Conservation (phyloP, 2,888 invertebrate genomes). For the Alloscopus bannaensis region DNA sequence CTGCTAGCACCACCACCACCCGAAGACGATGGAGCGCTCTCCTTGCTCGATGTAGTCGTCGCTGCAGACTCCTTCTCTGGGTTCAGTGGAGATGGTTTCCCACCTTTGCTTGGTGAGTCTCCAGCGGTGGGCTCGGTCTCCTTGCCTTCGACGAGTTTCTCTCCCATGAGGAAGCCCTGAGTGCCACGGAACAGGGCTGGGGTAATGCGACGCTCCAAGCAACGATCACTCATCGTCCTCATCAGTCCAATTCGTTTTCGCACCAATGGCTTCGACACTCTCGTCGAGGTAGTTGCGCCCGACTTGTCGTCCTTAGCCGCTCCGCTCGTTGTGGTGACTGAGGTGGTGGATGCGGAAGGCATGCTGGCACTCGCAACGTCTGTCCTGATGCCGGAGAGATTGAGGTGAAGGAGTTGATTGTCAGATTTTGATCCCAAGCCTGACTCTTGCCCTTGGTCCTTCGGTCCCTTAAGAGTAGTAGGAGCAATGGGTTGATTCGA, state of each 20-base stretch:
- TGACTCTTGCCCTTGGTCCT: conserved; percentile 28
- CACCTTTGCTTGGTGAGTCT: background rate
- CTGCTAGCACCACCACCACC: conserved; percentile 27
- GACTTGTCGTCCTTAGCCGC: conserved; percentile 42
- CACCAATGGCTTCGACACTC: conserved; percentile 68
- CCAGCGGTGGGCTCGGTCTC: conserved; percentile 45
- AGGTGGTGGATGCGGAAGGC: conserved; percentile 23
- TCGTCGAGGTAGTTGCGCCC: conserved; percentile 31
- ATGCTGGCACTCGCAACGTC: background rate
- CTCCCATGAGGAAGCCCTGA: conserved; percentile 68
- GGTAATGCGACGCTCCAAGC: conserved; percentile 73
- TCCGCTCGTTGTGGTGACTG: conserved; percentile 27
- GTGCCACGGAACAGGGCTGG: conserved; percentile 69
- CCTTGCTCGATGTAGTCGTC: conserved; percentile 30
- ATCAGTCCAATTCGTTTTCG: conserved; percentile 69
- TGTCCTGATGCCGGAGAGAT: no score
- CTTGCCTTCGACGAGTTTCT: conserved; percentile 69
- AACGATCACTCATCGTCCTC: conserved; percentile 75
- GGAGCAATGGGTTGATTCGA: conserved; percentile 56
- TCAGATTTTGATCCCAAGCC: conserved; percentile 31
- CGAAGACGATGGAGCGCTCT: conserved; percentile 19
- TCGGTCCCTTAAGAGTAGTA: conserved; percentile 52
- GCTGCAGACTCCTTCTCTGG: conserved; percentile 69
- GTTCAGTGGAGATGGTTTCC: conserved; percentile 59
- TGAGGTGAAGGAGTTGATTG: conserved; percentile 16